These are phyloP conservation scores for Eueides isabella DNA, from an alignment of 1,140 invertebrate species.

Conservation along the genomic window DNA sequence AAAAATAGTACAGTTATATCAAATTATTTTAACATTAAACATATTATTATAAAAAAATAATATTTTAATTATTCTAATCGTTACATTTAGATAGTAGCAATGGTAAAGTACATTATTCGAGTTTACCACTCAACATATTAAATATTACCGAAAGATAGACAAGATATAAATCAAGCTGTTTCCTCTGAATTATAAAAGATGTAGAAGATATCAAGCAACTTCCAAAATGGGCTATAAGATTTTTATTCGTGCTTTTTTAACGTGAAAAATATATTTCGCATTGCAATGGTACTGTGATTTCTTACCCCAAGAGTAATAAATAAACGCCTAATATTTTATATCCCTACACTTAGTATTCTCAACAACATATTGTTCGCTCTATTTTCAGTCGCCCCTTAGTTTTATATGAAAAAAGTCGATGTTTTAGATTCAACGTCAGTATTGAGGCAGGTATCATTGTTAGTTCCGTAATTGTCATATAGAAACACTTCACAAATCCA, in stretches of 20 bases:
- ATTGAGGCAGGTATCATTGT: slow-evolving; percentile 30
- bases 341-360: slow-evolving; percentile 18
- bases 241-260: background rate
- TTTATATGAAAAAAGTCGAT: slow-evolving; percentile 29
- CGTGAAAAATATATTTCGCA: background rate
- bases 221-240: background rate
- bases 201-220: background rate
- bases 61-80: too few relatives aligned
- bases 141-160: background rate
- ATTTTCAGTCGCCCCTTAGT: slow-evolving; percentile 31
- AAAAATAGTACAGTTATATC: too few relatives aligned
- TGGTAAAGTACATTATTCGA: too few relatives aligned
- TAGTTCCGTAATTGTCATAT: slow-evolving; percentile 25
- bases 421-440: slow-evolving; percentile 20
- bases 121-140: too few relatives aligned
- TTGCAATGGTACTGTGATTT: background rate
- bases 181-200: background rate
- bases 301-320: slow-evolving; percentile 7
- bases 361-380: slow-evolving; percentile 37
- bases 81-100: too few relatives aligned
- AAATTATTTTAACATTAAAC: too few relatives aligned
- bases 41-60: too few relatives aligned
- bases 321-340: slow-evolving; percentile 12
- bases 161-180: background rate
- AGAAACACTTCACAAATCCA: slow-evolving; percentile 16